phyloP scores from a whole-genome alignment of 2,888 invertebrate species.

The Byasa hedistus region DNA sequence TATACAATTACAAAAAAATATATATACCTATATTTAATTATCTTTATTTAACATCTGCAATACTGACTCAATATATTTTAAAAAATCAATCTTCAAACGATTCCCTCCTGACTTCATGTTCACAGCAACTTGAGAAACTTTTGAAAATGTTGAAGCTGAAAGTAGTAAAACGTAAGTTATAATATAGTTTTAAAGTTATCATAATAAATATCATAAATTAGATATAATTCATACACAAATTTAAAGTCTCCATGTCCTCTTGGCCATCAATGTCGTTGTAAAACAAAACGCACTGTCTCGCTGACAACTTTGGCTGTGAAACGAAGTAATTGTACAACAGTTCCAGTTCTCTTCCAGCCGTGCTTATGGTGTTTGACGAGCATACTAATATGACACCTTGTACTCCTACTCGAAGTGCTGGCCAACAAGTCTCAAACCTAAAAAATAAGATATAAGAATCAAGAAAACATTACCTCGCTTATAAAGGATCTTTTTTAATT shows the following conservation, averaged over 20 bases:
- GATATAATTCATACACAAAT: slow-evolving; percentile 68
- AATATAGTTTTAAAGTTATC: slow-evolving; percentile 1
- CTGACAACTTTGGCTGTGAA: slow-evolving; percentile 82
- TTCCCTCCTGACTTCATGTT: slow-evolving; percentile 80
- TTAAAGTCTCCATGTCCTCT: slow-evolving; percentile 66
- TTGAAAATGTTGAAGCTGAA: slow-evolving; percentile 80
- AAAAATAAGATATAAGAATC: slow-evolving; percentile 33
- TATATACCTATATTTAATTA: slow-evolving; percentile 36
- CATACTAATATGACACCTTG: slow-evolving; percentile 87
- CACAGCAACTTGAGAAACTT: slow-evolving; percentile 80
- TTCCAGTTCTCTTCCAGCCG: slow-evolving; percentile 80
- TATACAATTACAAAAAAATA: slow-evolving; percentile 17
- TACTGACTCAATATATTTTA: slow-evolving; percentile 67
- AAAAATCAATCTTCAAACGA: slow-evolving; percentile 80
- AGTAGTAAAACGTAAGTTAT: slow-evolving; percentile 36
- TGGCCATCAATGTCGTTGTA: slow-evolving; percentile 74
- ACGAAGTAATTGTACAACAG: slow-evolving; percentile 84
- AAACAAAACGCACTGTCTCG: slow-evolving; percentile 84
- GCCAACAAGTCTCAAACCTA: slow-evolving; percentile 89
- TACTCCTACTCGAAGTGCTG: slow-evolving; percentile 83
- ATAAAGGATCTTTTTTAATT: too few species aligned
- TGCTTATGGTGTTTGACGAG: slow-evolving; percentile 69
- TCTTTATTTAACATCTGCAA: slow-evolving; percentile 64
- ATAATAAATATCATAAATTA: not conserved
- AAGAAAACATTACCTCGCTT: not conserved